phyloP scores from a whole-genome alignment of 1,140 invertebrate genomes.

The Eriocheir sinensis region DNA sequence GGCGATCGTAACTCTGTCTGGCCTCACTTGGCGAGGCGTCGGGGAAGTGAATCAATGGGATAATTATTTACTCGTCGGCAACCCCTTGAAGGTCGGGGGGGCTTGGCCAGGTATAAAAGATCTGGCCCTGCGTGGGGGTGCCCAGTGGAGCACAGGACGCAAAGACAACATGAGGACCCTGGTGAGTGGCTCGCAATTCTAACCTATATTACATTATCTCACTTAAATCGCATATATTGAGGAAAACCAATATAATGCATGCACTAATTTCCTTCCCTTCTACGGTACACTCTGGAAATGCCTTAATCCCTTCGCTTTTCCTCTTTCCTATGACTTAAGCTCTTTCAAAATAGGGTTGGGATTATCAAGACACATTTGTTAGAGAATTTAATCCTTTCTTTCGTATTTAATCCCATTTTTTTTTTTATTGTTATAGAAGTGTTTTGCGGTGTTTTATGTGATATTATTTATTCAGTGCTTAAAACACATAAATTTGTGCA shows the following conservation, averaged over 20 bases:
- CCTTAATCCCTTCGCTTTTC: too few relatives aligned
- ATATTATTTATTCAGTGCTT: too few relatives aligned
- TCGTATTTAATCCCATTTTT: too few relatives aligned
- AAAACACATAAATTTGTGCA: neutral
- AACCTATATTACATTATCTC: slow-evolving; percentile 28
- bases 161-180: slow-evolving; percentile 59
- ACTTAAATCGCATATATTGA: neutral
- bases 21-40: too few relatives aligned
- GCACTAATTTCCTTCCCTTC: neutral
- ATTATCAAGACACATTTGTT: too few relatives aligned
- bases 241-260: neutral
- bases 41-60: too few relatives aligned
- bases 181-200: slow-evolving; percentile 39
- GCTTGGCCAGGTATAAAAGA: slow-evolving; percentile 41
- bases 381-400: too few relatives aligned
- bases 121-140: neutral
- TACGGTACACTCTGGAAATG: neutral
- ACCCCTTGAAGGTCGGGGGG: slow-evolving; percentile 38
- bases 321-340: too few relatives aligned
- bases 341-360: too few relatives aligned
- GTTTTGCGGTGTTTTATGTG: neutral
- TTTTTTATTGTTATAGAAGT: neutral
- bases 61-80: neutral
- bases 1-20: too few relatives aligned
- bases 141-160: slow-evolving; percentile 60